phyloP scores from a whole-genome alignment of 2,797 vertebrate genomes.

The Tiaroga cobitis region DNA sequence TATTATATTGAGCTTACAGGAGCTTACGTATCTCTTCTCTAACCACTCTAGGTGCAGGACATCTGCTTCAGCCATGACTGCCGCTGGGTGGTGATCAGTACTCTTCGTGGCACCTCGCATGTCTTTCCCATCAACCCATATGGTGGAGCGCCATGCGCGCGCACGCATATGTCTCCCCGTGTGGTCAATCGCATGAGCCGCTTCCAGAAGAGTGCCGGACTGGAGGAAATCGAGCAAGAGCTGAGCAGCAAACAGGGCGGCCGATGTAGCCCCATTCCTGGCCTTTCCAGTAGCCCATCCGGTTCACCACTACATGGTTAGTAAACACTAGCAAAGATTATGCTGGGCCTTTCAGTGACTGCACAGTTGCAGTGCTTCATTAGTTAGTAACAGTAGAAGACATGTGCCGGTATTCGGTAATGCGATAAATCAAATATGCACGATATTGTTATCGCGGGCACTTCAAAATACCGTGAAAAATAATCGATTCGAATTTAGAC shows the following conservation, averaged over 20 bases:
- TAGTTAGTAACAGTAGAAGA: neutral
- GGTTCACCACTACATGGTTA: constrained; percentile 94
- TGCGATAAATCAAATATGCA: too few relatives aligned
- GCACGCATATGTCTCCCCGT: constrained; percentile 95
- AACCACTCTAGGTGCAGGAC: constrained; percentile 87
- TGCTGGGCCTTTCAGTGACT: neutral
- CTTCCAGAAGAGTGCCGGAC: constrained; percentile 96
- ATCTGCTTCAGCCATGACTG: constrained; percentile 98
- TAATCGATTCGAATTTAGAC: too few relatives aligned
- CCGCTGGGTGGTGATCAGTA: constrained; percentile 97
- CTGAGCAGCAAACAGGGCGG: constrained; percentile 88
- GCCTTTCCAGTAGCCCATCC: constrained; percentile 93
- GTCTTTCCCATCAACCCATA: constrained; percentile 97
- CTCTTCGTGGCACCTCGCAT: constrained; percentile 93
- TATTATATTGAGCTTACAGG: neutral
- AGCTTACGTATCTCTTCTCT: constrained; percentile 26
- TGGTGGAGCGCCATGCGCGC: constrained; percentile 90
- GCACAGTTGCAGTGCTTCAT: neutral
- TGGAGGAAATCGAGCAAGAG: constrained; percentile 98
- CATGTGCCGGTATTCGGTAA: too few relatives aligned
- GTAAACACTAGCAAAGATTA: constrained; percentile 45
- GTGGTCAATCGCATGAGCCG: constrained; percentile 98
- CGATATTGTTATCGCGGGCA: too few relatives aligned
- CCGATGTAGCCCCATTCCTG: constrained; percentile 92
- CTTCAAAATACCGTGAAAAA: too few relatives aligned